Percentiles rank a stretch among this genome's conserved stretches.
These are phyloP conservation scores for Stomorhina lunata DNA, from an alignment of 2,888 invertebrate genomes.

Conservation along the genomic window DNA sequence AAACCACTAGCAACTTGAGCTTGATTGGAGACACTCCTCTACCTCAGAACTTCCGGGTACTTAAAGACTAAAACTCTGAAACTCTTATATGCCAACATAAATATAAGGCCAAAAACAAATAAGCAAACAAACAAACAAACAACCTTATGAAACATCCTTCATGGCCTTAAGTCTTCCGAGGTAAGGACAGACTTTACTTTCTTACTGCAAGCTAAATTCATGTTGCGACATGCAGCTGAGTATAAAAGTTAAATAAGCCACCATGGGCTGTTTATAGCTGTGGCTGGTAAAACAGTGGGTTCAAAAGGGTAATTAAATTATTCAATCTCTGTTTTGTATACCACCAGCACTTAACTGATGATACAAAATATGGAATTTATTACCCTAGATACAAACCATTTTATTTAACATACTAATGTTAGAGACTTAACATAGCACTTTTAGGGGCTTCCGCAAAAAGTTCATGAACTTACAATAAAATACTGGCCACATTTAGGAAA, in stretches of 20 bases:
- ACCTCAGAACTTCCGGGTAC: too few species aligned
- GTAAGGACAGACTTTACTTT: not conserved
- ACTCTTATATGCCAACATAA: not conserved
- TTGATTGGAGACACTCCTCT: too few species aligned
- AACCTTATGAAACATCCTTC: slow-evolving; percentile 6
- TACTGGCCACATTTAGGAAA: too few species aligned
- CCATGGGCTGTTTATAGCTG: slow-evolving; percentile 9
- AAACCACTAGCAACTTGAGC: too few species aligned
- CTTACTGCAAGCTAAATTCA: slow-evolving; percentile 42
- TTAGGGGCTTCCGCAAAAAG: too few species aligned
- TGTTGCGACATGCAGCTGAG: slow-evolving; percentile 55
- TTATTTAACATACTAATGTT: too few species aligned
- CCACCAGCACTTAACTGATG: too few species aligned
- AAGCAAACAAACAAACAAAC: not conserved
- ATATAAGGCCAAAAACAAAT: not conserved
- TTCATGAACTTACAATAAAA: too few species aligned
- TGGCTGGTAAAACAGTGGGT: not conserved
- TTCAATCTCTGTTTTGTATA: not conserved
- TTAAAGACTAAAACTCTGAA: not conserved
- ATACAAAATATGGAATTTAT: too few species aligned
- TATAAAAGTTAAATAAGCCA: slow-evolving; percentile 59
- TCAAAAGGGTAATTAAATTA: not conserved
- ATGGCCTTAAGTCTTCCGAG: slow-evolving; percentile 29
- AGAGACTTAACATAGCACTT: too few species aligned
- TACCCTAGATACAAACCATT: too few species aligned